phyloP scores from a whole-genome alignment of 2,797 vertebrate genomes.

The Molossus molossus region DNA sequence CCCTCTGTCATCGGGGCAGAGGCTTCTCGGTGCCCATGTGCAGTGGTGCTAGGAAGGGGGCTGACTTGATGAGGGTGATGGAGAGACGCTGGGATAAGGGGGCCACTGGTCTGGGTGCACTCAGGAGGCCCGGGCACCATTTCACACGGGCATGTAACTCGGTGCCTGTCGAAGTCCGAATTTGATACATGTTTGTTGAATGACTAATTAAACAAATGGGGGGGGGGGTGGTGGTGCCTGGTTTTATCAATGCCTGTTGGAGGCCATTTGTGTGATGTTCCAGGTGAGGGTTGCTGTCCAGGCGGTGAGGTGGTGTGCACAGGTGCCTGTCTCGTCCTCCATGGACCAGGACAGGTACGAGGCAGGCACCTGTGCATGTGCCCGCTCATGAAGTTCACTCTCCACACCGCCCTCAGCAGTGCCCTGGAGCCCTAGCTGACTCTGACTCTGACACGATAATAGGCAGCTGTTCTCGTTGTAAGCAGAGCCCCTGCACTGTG shows the following conservation, averaged over 20 bases:
- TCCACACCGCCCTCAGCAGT: background rate
- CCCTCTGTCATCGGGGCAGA: background rate
- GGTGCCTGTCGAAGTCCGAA: too few species aligned
- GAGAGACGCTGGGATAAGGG: background rate
- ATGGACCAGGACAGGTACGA: accelerated
- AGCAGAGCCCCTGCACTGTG: background rate
- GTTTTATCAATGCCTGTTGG: background rate
- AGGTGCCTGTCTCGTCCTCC: background rate
- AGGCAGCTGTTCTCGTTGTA: accelerated
- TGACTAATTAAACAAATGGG: background rate
- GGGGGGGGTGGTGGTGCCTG: background rate
- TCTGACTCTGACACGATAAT: background rate
- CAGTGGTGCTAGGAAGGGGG: too few species aligned
- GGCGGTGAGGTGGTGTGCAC: background rate
- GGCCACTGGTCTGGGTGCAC: too few species aligned
- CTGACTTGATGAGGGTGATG: accelerated
- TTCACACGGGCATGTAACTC: accelerated
- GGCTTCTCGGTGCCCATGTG: accelerated
- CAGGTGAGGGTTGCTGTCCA: accelerated
- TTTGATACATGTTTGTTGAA: background rate
- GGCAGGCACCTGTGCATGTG: too few species aligned
- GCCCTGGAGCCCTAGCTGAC: background rate
- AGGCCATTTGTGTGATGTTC: background rate
- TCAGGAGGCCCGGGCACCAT: background rate
- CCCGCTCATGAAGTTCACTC: background rate